phyloP scores from a whole-genome alignment of 2,888 invertebrate genomes.

The Acronicta psi region DNA sequence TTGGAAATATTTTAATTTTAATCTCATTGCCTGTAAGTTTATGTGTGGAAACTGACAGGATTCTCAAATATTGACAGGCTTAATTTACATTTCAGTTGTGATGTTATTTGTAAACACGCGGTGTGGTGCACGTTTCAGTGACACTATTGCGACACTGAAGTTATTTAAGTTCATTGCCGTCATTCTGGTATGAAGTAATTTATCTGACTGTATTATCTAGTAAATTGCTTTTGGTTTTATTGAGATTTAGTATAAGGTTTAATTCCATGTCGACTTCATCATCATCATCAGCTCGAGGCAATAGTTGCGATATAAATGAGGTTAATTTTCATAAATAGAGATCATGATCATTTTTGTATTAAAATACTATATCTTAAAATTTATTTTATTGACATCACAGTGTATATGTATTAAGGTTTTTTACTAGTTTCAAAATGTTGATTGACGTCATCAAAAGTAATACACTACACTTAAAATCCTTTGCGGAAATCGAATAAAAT shows the following conservation, averaged over 20 bases:
- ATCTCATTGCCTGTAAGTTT: neutral
- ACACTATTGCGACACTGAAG: constrained; percentile 18
- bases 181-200: neutral
- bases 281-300: neutral
- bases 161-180: constrained; percentile 1
- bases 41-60: constrained; percentile 8
- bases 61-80: constrained; percentile 29
- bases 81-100: constrained; percentile 38
- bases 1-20: neutral
- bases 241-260: neutral
- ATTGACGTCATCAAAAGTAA: constrained; percentile 1
- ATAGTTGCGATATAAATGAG: no score
- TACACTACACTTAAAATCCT: constrained; percentile 4
- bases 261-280: no score
- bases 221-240: neutral
- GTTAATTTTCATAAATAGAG: no score
- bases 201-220: neutral
- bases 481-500: constrained; percentile 21
- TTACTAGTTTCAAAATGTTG: no score
- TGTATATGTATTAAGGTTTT: no score
- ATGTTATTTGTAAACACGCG: constrained; percentile 34
- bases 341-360: neutral
- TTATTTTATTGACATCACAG: no score
- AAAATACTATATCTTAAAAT: no score
- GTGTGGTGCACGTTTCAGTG: constrained; percentile 23